phyloP scores from a whole-genome alignment of 2,113 vertebrate species.

The Rhineura floridana region DNA sequence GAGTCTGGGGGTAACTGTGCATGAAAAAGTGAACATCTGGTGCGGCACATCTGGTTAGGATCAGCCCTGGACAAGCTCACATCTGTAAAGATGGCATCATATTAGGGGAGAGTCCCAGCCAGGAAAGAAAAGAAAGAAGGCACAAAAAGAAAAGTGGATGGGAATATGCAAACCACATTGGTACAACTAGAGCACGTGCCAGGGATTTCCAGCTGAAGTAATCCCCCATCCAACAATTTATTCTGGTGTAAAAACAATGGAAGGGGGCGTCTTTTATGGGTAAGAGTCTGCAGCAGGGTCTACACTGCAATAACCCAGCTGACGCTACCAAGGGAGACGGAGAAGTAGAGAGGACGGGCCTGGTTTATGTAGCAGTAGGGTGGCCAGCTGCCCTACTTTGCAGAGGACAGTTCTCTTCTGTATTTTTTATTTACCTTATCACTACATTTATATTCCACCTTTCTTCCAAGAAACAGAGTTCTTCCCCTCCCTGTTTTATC shows the following conservation, averaged over 20 bases:
- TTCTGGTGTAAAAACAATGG: not conserved
- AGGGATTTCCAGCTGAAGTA: not conserved
- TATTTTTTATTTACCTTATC: too few relatives aligned
- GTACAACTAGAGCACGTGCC: not conserved
- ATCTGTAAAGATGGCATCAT: slow-evolving; percentile 12
- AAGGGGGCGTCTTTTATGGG: not conserved
- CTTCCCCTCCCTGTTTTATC: too few relatives aligned
- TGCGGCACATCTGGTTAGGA: slow-evolving; percentile 62
- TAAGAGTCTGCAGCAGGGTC: too few relatives aligned
- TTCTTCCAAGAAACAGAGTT: too few relatives aligned
- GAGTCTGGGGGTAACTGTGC: slow-evolving; percentile 53
- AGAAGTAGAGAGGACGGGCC: not conserved
- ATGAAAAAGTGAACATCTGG: slow-evolving; percentile 68
- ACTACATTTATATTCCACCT: too few relatives aligned
- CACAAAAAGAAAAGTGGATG: not conserved
- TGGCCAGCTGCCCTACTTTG: too few relatives aligned
- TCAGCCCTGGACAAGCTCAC: not conserved
- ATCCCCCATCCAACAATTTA: not conserved
- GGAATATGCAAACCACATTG: not conserved
- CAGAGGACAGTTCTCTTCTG: too few relatives aligned
- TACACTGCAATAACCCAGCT: too few relatives aligned
- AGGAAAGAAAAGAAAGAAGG: not conserved
- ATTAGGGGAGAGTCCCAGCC: slow-evolving; percentile 15
- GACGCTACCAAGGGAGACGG: not conserved
- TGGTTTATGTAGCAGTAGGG: not conserved